Evolutionary conservation across 2,113 vertebrate genomes (phyloP), one percentile per base, ranked within the genome.

Genomic region (Tringa solitaria): DNA sequence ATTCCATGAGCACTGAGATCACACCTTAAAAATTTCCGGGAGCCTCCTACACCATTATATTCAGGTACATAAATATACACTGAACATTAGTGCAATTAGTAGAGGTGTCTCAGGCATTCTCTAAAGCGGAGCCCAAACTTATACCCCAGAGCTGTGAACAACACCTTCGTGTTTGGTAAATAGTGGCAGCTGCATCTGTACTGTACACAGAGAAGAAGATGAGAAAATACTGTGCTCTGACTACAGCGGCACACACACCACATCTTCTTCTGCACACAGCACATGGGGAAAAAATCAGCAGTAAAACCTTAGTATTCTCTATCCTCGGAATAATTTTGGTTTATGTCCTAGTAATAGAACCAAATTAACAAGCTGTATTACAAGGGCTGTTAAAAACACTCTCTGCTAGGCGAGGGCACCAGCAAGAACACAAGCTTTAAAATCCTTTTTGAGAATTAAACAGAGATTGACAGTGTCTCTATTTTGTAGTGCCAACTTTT

Each of bases 401-500:
- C 37, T 39, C 69, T 82, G 82, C 48, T 86, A 81, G 0, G 3
- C 16, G 17, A 95, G 17, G 41, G 53, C 43, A 93, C 26, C 61
- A 91, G 84, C 64, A 93, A 83, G 70, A 96, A 69, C 59, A 87
- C 48, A 59, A 75, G 83, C 84, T 91, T 94, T 95, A 76, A 87
- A 94, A 88, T 70, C 74, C 84, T 74, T 74, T 93, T 77, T 45
- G 56, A 90, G 94, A 94, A 87, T 78, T 82, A 88, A 95, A 81
- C 56, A 93, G 85, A 92, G 76, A 93, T 43, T 84, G 92, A 95
- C 92, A 91, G 80, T 87, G 68, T 93, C 90, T 92, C 83, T 94
- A 92, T 90, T 94, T 73, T 90, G 84, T 79, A 82, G 69, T 92
- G 94, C 84, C 92, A 95, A 95, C 86, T 96, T 96, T 95, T 75